Conservation (phyloP, 2,113 vertebrate species). For the Manacus vitellinus region DNA sequence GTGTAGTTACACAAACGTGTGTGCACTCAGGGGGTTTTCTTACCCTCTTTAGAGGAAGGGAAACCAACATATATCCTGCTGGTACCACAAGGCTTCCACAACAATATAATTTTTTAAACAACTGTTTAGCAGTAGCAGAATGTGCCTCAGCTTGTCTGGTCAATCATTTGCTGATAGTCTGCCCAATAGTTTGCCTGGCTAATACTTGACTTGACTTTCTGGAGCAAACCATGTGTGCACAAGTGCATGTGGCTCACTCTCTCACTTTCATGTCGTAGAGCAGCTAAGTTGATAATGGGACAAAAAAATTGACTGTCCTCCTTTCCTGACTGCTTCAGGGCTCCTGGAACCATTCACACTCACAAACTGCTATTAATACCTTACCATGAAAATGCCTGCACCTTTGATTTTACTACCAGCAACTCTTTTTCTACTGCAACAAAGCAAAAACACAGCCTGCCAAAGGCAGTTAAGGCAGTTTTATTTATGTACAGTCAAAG, state of each 20-base stretch:
- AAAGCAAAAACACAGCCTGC: neutral
- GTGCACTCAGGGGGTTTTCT: neutral
- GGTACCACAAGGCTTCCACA: neutral
- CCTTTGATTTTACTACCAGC: neutral
- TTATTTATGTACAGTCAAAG: neutral
- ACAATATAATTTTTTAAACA: neutral
- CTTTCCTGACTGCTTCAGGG: neutral
- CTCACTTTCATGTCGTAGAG: neutral
- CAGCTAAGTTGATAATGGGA: neutral
- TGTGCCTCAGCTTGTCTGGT: neutral
- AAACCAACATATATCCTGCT: neutral
- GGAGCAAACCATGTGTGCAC: neutral
- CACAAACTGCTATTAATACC: neutral
- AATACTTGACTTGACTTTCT: neutral
- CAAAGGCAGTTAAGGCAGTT: neutral
- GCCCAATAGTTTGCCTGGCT: neutral
- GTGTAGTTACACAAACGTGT: rapidly evolving
- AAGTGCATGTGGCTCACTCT: neutral
- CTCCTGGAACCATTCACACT: neutral
- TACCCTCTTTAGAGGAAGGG: neutral
- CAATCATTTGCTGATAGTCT: neutral
- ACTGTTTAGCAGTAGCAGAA: neutral
- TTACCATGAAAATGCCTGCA: neutral
- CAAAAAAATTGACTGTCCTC: neutral
- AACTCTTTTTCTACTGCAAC: neutral